A percentile compares a stretch with the other conserved stretches of the same genome.
These are phyloP conservation scores for Notocelia uddmanniana DNA, from an alignment of 2,888 invertebrate genomes.

Conservation along the genomic window DNA sequence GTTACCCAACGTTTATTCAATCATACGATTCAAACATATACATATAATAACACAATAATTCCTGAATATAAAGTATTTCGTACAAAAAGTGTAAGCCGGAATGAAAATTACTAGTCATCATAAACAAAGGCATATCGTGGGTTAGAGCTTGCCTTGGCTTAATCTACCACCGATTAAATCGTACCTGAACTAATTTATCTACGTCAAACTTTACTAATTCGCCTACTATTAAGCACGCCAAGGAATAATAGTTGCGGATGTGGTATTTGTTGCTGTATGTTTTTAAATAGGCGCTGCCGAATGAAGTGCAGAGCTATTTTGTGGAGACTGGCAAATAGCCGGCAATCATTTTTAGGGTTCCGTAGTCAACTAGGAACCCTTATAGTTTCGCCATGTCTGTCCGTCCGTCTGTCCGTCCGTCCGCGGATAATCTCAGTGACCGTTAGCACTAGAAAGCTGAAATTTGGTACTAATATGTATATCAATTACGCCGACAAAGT, in stretches of 20 bases:
- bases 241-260: slow-evolving; percentile 2
- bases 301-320: no score
- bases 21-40: not conserved
- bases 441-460: no score
- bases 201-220: slow-evolving; percentile 24
- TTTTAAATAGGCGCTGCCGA: not conserved
- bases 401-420: no score
- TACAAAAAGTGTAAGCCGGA: not conserved
- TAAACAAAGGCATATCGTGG: slow-evolving; percentile 8
- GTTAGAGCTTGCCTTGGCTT: not conserved
- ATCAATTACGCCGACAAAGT: no score
- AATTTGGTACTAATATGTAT: no score
- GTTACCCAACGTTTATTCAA: no score
- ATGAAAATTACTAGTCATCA: slow-evolving; percentile 5
- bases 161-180: not conserved
- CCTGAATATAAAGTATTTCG: not conserved
- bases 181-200: slow-evolving; percentile 19
- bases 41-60: no score
- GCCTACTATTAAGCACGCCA: slow-evolving; percentile 10
- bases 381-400: no score
- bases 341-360: no score
- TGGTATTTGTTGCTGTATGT: slow-evolving; percentile 6
- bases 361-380: no score
- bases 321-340: no score
- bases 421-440: no score